Conservation (phyloP, 2,113 vertebrate genomes). For the Hiodon alosoides region DNA sequence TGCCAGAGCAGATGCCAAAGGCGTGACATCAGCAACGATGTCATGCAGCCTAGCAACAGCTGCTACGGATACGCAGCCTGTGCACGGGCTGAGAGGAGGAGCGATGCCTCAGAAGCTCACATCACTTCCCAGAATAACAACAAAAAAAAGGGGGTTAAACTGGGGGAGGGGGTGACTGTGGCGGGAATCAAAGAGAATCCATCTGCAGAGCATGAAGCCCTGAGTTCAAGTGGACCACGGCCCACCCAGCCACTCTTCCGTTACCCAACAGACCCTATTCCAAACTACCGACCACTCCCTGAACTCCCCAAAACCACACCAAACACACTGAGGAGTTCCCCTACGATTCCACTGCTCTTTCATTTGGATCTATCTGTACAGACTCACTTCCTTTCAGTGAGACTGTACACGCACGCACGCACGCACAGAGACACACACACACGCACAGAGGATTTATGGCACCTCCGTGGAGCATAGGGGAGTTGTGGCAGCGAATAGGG, state of each 20-base stretch:
- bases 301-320: background rate
- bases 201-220: background rate
- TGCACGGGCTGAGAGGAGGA: background rate
- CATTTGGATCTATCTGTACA: background rate
- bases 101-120: background rate
- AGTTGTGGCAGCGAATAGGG: no score
- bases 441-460: no score
- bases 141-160: background rate
- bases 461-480: no score
- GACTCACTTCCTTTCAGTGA: background rate
- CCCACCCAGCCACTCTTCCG: background rate
- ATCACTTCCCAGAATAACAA: constrained; percentile 8
- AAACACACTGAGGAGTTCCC: no score
- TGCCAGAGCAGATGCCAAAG: background rate
- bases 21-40: constrained; percentile 6
- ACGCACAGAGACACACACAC: no score
- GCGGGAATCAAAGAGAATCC: background rate
- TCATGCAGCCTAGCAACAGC: constrained; percentile 27
- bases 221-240: no score
- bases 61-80: constrained; percentile 10
- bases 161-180: background rate
- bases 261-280: background rate
- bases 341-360: no score
- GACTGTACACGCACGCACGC: background rate
- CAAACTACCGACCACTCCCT: background rate